Evolutionary conservation across 2,888 invertebrate genomes (phyloP).

Genomic region (Allygus modestus): DNA sequence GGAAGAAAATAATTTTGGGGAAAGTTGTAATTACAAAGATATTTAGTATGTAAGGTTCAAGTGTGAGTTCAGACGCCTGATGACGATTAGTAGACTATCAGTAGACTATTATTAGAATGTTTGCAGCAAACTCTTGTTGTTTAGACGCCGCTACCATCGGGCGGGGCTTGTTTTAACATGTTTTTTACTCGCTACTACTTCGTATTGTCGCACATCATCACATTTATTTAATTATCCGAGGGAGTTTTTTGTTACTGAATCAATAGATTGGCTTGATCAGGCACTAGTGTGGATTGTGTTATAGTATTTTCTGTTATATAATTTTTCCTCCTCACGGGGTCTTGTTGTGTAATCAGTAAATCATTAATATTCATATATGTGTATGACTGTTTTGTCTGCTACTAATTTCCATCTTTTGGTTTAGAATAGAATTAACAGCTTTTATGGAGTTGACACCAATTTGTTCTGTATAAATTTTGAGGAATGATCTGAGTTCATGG

Average conservation of each 20-base stretch:
- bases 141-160: not conserved
- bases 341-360: not conserved
- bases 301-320: not conserved
- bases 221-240: not conserved
- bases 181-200: not conserved
- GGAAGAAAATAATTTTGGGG: too few species aligned
- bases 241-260: not conserved
- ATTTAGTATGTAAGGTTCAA: too few species aligned
- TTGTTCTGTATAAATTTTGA: not conserved
- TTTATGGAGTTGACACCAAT: not conserved
- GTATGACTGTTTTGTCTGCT: not conserved
- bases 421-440: constrained; percentile 18
- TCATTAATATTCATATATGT: not conserved
- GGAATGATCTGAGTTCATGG: too few species aligned
- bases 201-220: not conserved
- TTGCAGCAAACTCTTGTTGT: constrained; percentile 16
- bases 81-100: not conserved
- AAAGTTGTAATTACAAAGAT: too few species aligned
- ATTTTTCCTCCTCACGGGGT: not conserved
- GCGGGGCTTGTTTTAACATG: not conserved
- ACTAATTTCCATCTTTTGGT: not conserved
- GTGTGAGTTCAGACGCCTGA: too few species aligned
- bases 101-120: not conserved
- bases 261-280: not conserved
- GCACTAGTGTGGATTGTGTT: not conserved